These are phyloP conservation scores for Arge pagana DNA, from an alignment of 2,888 invertebrate species.

Conservation along the genomic window DNA sequence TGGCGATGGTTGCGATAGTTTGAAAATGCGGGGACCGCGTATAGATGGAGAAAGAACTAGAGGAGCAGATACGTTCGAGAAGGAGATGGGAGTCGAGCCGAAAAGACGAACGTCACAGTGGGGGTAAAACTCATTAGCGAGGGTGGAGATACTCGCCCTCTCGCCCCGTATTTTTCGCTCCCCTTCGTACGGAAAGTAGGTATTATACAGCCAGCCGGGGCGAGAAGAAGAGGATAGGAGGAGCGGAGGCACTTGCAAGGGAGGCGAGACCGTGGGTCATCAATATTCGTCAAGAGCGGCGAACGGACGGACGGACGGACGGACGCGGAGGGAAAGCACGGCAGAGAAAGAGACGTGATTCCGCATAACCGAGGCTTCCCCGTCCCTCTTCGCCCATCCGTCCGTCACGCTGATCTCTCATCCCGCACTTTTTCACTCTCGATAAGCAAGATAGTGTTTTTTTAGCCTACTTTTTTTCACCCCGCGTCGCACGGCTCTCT, in stretches of 20 bases:
- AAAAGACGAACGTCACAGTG: no score
- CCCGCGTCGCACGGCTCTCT: neutral
- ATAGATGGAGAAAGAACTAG: no score
- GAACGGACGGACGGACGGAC: slow-evolving; percentile 25
- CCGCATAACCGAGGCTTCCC: slow-evolving; percentile 22
- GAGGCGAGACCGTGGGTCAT: slow-evolving; percentile 28
- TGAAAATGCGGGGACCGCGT: no score
- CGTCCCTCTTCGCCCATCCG: slow-evolving; percentile 6
- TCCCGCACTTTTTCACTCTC: no score
- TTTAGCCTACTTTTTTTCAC: no score
- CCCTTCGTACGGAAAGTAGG: neutral
- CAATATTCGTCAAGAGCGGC: slow-evolving; percentile 40
- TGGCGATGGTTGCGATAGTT: no score
- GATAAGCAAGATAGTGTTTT: no score
- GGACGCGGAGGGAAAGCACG: slow-evolving; percentile 19
- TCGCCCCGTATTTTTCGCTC: neutral
- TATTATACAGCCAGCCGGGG: neutral
- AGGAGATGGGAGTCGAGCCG: no score
- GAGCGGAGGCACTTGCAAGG: slow-evolving; percentile 1
- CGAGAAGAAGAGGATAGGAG: slow-evolving; percentile 14
- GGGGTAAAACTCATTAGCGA: no score
- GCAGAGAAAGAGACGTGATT: slow-evolving; percentile 20
- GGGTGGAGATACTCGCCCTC: neutral
- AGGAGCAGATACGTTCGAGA: no score
- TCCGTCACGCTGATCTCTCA: no score